Evolutionary conservation across 2,113 vertebrate genomes (phyloP), one percentile per base, ranked within the genome.

Genomic region (Gobio gobio): DNA sequence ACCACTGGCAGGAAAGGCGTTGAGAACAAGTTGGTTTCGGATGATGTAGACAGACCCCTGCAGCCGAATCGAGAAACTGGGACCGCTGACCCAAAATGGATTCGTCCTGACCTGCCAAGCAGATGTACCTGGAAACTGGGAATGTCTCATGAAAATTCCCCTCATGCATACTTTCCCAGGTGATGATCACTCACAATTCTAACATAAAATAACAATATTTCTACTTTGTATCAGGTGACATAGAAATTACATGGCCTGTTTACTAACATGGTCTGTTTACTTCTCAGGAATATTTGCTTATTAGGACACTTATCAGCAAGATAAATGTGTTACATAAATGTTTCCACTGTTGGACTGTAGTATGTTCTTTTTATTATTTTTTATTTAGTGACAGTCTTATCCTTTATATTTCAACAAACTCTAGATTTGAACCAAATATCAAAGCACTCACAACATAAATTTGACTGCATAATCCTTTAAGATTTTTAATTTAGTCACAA

Each of bases 41-140:
- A 86, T 6, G 89, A 83, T 10, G 40, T 43, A 0, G 73, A 51
- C 26, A n/a, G 51, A 26, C 56, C 87, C 45, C 74, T 90, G 79
- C 90, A 91, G 68, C 59, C 90, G 26, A 83, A 70, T 12, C 63
- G 90, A 88, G 89, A 85, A 72, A 87, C 22, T 70, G 7, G 63
- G 63, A 7, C 12, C 0, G 0, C 88, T 0, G 97, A 97, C 6
- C 94, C 88, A 88, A 93, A 93, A 13, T 99, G 98, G 98, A 97
- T 98, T 86, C 94, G 94, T 1, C 98, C 98, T 0, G 96, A 99
- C 29, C 82, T 92, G 2, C 95, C 95, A 0, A 99, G 98, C 94
- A 96, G 95, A 72, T 99, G 98, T 92, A 97, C 93, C 0, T 99
- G 98, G 98, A 93, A 91, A 83, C 94, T 95, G 58, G 97, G 94